Conservation (phyloP, 2,113 vertebrate genomes). For the Lasiurus cinereus region DNA sequence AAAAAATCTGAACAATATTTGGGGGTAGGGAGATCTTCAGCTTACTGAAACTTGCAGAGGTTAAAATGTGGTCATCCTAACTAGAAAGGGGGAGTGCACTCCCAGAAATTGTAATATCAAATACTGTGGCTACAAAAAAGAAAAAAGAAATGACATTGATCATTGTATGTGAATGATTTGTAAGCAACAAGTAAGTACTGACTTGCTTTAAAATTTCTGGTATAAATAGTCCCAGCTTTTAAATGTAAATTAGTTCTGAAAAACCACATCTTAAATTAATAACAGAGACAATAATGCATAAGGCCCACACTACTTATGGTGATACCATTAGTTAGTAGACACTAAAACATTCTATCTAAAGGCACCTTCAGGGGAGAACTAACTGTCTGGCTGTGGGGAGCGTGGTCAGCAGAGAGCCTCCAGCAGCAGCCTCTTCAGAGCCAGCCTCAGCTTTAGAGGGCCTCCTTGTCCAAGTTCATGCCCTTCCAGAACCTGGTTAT, state of each 20-base stretch:
- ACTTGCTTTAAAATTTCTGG: constrained; percentile 44
- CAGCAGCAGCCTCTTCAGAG: neutral
- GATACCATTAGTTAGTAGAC: neutral
- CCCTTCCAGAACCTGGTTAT: neutral
- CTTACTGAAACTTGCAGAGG: constrained; percentile 36
- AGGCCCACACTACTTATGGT: neutral
- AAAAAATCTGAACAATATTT: constrained; percentile 20
- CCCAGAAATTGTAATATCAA: constrained; percentile 25
- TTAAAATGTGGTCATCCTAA: constrained; percentile 40
- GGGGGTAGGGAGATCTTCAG: neutral
- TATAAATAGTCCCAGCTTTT: constrained; percentile 35
- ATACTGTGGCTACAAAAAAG: neutral
- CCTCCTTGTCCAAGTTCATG: neutral
- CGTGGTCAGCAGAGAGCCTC: neutral
- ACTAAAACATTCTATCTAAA: neutral
- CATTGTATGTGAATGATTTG: constrained; percentile 18
- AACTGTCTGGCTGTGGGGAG: neutral
- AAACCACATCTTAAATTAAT: constrained; percentile 50
- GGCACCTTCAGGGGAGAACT: neutral
- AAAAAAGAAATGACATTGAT: neutral
- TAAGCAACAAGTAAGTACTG: neutral
- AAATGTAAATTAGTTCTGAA: constrained; percentile 49
- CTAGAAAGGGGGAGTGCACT: constrained; percentile 1
- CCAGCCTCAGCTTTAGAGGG: neutral
- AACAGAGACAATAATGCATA: neutral